phyloP scores from a whole-genome alignment of 35 echinoderm and acorn worm genomes.

The Strongylocentrotus purpuratus region DNA sequence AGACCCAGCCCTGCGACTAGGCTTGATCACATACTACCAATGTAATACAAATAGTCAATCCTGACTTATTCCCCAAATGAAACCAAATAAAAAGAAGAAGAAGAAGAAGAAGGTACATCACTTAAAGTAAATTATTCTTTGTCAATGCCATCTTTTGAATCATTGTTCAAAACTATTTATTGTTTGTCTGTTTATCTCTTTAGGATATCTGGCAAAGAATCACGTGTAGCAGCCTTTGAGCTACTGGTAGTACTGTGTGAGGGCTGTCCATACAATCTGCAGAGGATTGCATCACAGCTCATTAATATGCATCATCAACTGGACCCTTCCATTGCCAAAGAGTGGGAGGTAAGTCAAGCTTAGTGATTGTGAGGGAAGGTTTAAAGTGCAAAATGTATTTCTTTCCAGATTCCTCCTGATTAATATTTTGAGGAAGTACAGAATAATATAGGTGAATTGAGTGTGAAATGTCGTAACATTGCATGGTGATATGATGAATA shows the following conservation, averaged over 20 bases:
- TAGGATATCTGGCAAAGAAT: constrained; percentile 84
- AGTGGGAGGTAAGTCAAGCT: constrained; percentile 88
- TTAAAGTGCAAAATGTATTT: background rate
- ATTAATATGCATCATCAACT: constrained; percentile 91
- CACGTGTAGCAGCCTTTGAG: constrained; percentile 86
- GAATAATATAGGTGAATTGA: no score
- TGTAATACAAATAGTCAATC: no score
- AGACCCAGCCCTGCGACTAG: background rate
- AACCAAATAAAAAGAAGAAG: no score
- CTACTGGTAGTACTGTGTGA: constrained; percentile 76
- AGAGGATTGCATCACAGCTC: constrained; percentile 65
- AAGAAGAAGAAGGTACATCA: no score
- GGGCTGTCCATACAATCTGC: constrained; percentile 80
- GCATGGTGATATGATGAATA: no score
- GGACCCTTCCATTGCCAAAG: constrained; percentile 70
- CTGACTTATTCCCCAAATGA: no score
- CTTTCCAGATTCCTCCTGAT: no score
- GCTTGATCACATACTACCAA: no score
- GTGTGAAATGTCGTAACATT: no score
- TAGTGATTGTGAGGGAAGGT: background rate
- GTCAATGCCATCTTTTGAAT: no score
- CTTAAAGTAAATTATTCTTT: no score
- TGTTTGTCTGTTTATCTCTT: background rate
- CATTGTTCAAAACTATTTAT: background rate
- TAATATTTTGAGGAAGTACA: no score